These are phyloP conservation scores for Caenorhabditis angaria DNA, from an alignment of 2,888 invertebrate genomes.

Conservation along the genomic window DNA sequence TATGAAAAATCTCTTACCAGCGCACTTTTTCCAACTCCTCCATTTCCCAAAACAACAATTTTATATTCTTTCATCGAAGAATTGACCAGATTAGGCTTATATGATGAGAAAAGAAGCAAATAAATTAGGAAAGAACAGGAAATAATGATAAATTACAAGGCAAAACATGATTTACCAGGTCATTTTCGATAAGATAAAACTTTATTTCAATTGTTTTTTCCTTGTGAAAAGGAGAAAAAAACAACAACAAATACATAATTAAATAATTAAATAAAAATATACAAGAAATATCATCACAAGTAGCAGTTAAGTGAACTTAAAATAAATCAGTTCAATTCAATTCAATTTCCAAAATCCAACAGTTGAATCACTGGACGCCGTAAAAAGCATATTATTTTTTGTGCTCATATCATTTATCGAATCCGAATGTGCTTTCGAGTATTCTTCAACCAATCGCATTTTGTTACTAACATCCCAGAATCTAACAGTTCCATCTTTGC, in stretches of 20 bases:
- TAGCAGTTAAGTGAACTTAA: background rate
- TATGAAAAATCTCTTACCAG: conserved; percentile 75
- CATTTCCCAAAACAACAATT: conserved; percentile 97
- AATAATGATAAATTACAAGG: background rate
- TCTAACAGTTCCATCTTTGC: conserved; percentile 82
- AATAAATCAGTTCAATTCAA: background rate
- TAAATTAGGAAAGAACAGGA: background rate
- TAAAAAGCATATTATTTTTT: conserved; percentile 80
- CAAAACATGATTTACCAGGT: background rate
- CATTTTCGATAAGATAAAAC: background rate
- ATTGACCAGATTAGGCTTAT: background rate
- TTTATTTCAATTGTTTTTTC: too few relatives aligned
- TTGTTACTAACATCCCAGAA: conserved; percentile 82
- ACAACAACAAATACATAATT: too few relatives aligned
- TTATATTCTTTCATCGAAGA: conserved; percentile 96
- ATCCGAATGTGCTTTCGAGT: conserved; percentile 69
- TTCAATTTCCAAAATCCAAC: conserved; percentile 44
- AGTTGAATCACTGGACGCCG: conserved; percentile 77
- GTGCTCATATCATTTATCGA: conserved; percentile 80
- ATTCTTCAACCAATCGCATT: conserved; percentile 74
- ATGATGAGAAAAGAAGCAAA: background rate
- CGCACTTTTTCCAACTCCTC: conserved; percentile 98
- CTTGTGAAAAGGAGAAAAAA: too few relatives aligned
- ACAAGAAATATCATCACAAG: background rate
- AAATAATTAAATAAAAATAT: background rate